Evolutionary conservation across 1,140 invertebrate species (phyloP), one percentile per base, ranked within the genome.

Genomic region (Caerostris extrusa): DNA sequence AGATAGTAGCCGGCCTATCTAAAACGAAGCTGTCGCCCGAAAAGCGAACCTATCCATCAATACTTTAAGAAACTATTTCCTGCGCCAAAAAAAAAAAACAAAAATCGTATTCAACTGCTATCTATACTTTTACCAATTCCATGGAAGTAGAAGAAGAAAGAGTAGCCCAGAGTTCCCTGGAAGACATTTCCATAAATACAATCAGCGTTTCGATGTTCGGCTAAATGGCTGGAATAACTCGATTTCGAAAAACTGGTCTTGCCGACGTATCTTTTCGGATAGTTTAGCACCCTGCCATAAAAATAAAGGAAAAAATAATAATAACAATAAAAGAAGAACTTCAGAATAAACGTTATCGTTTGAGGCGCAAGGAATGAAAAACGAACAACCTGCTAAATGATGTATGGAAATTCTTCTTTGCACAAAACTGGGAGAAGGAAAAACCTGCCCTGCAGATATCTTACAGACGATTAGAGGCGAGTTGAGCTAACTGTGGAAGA

Each of bases 151-250:
- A 34, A 34, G 34, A 57, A 19, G 81, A n/a, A 56, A 56, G 60
- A 64, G 61, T n/a, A 61, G 19, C 19, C 50, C 34, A n/a, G n/a
- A 55, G 8, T 69, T 12, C n/a, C 34, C 5, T n/a, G 5, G 34
- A 60, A 69, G 50, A 77, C 34, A 90, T 90, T 90, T 90, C 89
- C 89, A 90, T 90, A 90, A 90, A 90, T 90, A 90, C 89, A 90
- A 90, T 90, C 89, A 90, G 89, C 7, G 55, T 60, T 34, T 50
- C n/a, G 89, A 67, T 90, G 57, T 90, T 60, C 81, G 56, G 7
- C n/a, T 81, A 81, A 90, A 90, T 50, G 67, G 57, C 19, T 77
- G 89, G 69, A 90, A 90, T 90, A 67, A 77, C 89, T 81, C 89
- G 89, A 90, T 90, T 90, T 61, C 89, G n/a, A 58, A 81, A n/a